Evolutionary conservation across 2,113 vertebrate species (phyloP).

Genomic region (Pantherophis guttatus): DNA sequence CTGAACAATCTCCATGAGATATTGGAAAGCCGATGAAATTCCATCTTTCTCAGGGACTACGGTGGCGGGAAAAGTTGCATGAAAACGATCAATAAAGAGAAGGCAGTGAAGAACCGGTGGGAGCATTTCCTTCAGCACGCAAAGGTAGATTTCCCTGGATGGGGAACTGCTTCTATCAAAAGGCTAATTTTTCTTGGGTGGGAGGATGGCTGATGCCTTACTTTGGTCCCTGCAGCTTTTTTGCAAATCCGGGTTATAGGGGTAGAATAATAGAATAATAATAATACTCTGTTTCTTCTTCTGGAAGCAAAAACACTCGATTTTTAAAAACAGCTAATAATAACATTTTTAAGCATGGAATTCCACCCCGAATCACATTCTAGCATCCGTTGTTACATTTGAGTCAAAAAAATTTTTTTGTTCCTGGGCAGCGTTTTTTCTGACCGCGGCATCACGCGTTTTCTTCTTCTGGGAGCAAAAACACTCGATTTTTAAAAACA

Average conservation of each 20-base stretch:
- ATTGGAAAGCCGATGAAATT: constrained; percentile 42
- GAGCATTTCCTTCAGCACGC: constrained; percentile 64
- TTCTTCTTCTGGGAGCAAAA: too few species aligned
- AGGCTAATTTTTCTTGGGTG: neutral
- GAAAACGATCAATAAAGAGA: constrained; percentile 71
- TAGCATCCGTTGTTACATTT: too few species aligned
- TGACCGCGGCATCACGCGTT: too few species aligned
- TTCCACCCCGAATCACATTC: too few species aligned
- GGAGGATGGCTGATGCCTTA: neutral
- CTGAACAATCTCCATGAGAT: neutral
- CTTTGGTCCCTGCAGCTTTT: neutral
- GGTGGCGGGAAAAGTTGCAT: constrained; percentile 65
- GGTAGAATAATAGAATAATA: too few species aligned
- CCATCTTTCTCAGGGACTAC: constrained; percentile 71
- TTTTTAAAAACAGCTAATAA: too few species aligned
- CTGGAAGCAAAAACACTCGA: too few species aligned
- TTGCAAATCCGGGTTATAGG: neutral
- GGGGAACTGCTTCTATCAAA: neutral
- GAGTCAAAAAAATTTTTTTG: too few species aligned
- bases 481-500: too few species aligned
- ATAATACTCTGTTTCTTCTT: too few species aligned
- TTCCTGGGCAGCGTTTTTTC: too few species aligned
- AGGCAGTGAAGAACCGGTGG: constrained; percentile 67
- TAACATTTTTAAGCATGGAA: rapidly evolving
- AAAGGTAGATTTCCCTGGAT: constrained; percentile 56